These are phyloP conservation scores for Fragum fragum DNA, from an alignment of 2,888 invertebrate species.

Conservation along the genomic window DNA sequence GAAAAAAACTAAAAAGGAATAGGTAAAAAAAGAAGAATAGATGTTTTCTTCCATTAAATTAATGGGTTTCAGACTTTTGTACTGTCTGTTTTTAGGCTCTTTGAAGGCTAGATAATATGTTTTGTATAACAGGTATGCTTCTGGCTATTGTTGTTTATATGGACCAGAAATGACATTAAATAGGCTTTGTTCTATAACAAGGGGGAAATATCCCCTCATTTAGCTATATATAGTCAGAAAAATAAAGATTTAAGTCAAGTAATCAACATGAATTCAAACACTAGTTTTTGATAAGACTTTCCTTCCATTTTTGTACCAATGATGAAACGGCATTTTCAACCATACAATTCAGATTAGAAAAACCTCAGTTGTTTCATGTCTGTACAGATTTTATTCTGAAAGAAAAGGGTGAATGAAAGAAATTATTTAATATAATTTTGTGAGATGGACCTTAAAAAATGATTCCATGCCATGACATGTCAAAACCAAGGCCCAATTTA, in stretches of 20 bases:
- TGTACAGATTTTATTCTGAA: too few relatives aligned
- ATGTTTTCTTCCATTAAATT: slow-evolving; percentile 26
- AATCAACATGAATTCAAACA: too few relatives aligned
- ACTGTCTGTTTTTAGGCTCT: slow-evolving; percentile 11
- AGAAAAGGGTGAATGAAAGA: too few relatives aligned
- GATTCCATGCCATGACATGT: not conserved
- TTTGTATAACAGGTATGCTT: slow-evolving; percentile 13
- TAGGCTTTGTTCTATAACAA: slow-evolving; percentile 9
- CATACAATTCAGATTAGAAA: too few relatives aligned
- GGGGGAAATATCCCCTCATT: not conserved
- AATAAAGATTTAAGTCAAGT: not conserved
- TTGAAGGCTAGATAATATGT: slow-evolving; percentile 25
- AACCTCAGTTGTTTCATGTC: too few relatives aligned
- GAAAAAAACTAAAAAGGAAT: not conserved
- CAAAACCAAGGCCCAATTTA: not conserved
- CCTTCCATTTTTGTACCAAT: too few relatives aligned
- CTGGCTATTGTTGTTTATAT: slow-evolving; percentile 6
- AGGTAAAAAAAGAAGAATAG: slow-evolving; percentile 5
- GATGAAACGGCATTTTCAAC: too few relatives aligned
- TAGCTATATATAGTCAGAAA: not conserved
- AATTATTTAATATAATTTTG: too few relatives aligned
- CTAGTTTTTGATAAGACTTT: too few relatives aligned
- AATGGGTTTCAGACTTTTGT: slow-evolving; percentile 22
- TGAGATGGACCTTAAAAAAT: not conserved
- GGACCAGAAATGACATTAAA: slow-evolving; percentile 29